Evolutionary conservation across 1,140 invertebrate genomes (phyloP).

Genomic region (Anastatus disparis): DNA sequence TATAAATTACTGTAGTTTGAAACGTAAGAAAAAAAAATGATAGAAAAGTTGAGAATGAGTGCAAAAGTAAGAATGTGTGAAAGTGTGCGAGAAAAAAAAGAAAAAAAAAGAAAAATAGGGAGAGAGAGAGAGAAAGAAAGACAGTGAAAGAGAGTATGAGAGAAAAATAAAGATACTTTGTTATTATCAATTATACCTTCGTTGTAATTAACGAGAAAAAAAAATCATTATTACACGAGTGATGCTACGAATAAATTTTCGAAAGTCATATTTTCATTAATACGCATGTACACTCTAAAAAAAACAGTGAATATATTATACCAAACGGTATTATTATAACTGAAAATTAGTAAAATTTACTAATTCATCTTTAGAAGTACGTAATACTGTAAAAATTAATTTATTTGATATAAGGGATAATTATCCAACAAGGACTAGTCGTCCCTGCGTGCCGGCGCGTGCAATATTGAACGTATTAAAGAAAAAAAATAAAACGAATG

Average conservation of each 20-base stretch:
- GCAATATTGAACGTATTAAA: conserved; percentile 36
- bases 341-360: too few relatives aligned
- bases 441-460: conserved; percentile 34
- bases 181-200: conserved; percentile 3
- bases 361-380: too few relatives aligned
- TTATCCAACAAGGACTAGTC: too few relatives aligned
- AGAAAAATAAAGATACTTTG: neutral
- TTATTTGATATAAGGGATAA: too few relatives aligned
- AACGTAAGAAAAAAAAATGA: too few relatives aligned
- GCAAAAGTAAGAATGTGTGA: neutral
- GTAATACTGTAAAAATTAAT: too few relatives aligned
- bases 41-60: neutral
- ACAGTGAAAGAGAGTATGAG: neutral
- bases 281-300: too few relatives aligned
- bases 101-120: neutral
- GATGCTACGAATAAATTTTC: conserved; percentile 8
- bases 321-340: too few relatives aligned
- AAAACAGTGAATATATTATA: too few relatives aligned
- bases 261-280: too few relatives aligned
- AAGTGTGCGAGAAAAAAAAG: neutral
- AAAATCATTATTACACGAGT: conserved; percentile 4
- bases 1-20: too few relatives aligned
- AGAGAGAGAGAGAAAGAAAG: neutral
- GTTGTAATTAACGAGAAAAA: neutral
- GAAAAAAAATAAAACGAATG: neutral